Percentiles rank a stretch among this genome's conserved stretches.
These are phyloP conservation scores for Eristalis tenax DNA, from an alignment of 2,888 invertebrate genomes.

Conservation along the genomic window DNA sequence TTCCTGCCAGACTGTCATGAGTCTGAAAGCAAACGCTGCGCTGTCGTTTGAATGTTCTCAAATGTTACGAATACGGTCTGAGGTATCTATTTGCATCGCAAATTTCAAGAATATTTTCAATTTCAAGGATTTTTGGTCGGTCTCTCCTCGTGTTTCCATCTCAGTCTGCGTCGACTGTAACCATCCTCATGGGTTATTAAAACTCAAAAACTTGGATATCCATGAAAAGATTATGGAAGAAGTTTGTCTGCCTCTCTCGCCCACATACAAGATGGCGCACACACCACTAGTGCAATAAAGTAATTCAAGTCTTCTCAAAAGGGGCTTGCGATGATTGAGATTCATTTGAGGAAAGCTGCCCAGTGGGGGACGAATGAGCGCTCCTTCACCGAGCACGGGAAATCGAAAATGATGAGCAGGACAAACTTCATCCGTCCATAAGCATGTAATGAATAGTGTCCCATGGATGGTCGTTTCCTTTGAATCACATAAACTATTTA, in stretches of 20 bases:
- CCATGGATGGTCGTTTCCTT: conserved; percentile 22
- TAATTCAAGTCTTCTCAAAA: conserved; percentile 15
- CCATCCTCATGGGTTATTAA: conserved; percentile 55
- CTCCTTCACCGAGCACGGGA: no score
- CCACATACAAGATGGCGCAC: neutral
- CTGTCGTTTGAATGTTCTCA: neutral
- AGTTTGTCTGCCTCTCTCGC: conserved; percentile 9
- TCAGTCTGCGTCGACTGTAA: conserved; percentile 8
- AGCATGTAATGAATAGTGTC: conserved; percentile 32
- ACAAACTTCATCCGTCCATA: conserved; percentile 14
- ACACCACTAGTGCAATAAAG: neutral
- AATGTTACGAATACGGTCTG: neutral
- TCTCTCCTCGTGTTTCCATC: neutral
- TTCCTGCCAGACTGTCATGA: neutral
- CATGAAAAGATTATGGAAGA: conserved; percentile 50
- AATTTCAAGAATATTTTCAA: conserved; percentile 32
- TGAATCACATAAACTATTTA: conserved; percentile 23
- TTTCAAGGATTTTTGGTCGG: conserved; percentile 2
- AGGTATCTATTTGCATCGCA: conserved; percentile 20
- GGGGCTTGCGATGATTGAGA: conserved; percentile 24
- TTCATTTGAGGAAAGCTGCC: neutral
- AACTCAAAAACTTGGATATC: conserved; percentile 36
- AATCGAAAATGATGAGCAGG: neutral
- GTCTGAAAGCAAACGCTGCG: neutral
- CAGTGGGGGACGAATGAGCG: neutral